phyloP scores from a whole-genome alignment of 2,888 invertebrate species.

The Cremastobaeus sp. region DNA sequence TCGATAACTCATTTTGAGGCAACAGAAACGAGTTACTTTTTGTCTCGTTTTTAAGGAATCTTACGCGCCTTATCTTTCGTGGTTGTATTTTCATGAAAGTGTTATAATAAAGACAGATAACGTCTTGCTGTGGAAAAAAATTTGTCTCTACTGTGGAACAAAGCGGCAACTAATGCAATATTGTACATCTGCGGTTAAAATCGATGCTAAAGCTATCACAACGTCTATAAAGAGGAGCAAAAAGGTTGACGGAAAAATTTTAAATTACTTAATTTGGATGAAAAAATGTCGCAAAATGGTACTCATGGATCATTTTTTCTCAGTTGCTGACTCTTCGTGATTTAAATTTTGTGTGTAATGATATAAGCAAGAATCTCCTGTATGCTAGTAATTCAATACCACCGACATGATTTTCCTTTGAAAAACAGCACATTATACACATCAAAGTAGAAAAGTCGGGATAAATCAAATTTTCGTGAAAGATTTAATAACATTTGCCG shows the following conservation, averaged over 20 bases:
- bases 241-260: too few relatives aligned
- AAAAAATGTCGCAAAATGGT: too few relatives aligned
- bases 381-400: neutral
- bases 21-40: conserved; percentile 1
- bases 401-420: neutral
- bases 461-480: conserved; percentile 5
- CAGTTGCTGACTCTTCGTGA: neutral
- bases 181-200: too few relatives aligned
- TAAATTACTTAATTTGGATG: too few relatives aligned
- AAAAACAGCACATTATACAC: neutral
- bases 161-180: too few relatives aligned
- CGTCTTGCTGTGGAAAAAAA: neutral
- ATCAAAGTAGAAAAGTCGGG: conserved; percentile 3
- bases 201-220: too few relatives aligned
- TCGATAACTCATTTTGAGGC: too few relatives aligned
- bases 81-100: conserved; percentile 10
- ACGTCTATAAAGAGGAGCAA: too few relatives aligned
- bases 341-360: neutral
- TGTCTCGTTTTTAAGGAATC: neutral
- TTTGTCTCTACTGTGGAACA: conserved; percentile 2
- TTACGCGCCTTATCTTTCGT: conserved; percentile 3
- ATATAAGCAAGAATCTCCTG: neutral
- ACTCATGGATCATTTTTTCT: too few relatives aligned
- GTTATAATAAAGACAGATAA: conserved; percentile 19
- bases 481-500: conserved; percentile 17